Base-by-base conservation (phyloP, 2,797 vertebrate genomes). In the Antrozous pallidus region DNA sequence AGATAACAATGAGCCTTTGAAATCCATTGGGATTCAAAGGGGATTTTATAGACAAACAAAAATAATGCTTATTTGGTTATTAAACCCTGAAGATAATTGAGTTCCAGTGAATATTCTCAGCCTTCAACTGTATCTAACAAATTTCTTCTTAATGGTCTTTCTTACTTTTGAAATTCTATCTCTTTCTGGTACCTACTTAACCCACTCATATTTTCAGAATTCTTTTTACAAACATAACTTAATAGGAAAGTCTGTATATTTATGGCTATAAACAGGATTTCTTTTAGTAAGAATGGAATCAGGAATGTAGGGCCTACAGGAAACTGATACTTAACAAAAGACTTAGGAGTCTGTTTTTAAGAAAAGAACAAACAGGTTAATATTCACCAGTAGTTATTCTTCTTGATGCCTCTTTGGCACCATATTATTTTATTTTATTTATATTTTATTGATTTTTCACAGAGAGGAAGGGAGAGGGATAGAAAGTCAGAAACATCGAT, bases 51-150 rank as follows among this genome's bases (percentile, higher is more conserved):
- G 67, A 69, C 26, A 92, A 26, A 36, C 28, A 69, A 51, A 84
- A 95, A 92, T 45, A 84, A 92, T 85, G n/a, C 11, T 47, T 93
- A 8, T 33, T 31, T 88, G 58, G 40, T 90, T 93, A 90, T 94
- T 81, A 90, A 71, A 38, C 38, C 3, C 36, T 77, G 54, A 61
- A 73, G 93, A 73, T 4, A 84, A 88, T 79, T 58, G 47, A 96
- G 88, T 96, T 88, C 18, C 38, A 36, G 79, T 49, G 63, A 75
- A n/a, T 94, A 75, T 33, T 90, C 56, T 20, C 24, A 61, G 24
- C 20, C 28, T 90, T 84, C 22, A 70, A 82, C 22, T 65, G 88
- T 69, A 93, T 40, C 36, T 58, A 93, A 86, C 11, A 70, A 16
- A 80, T 90, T 83, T 75, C 31, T 81, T 94, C 67, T 61, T 63